These are phyloP conservation scores for Nansenia antarctica DNA, from an alignment of 2,113 vertebrate species.

Conservation along the genomic window DNA sequence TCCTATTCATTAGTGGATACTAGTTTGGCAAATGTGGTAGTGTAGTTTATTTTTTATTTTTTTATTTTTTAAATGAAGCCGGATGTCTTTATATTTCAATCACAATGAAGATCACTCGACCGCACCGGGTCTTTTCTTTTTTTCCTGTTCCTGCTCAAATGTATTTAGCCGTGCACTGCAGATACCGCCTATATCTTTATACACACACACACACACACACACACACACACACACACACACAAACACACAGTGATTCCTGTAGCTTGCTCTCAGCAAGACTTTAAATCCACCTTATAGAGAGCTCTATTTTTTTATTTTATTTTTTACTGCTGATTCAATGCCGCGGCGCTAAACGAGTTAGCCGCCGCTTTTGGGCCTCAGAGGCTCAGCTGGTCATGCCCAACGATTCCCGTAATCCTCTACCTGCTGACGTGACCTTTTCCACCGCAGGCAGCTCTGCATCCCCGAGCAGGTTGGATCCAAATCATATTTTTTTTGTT, in stretches of 20 bases:
- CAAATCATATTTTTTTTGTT: slow-evolving; percentile 27
- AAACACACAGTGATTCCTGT: slow-evolving; percentile 24
- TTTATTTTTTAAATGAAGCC: slow-evolving; percentile 45
- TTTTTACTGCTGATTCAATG: slow-evolving; percentile 52
- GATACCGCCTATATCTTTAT: not conserved
- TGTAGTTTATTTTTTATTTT: too few relatives aligned
- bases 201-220: not conserved
- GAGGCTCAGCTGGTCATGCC: slow-evolving; percentile 51
- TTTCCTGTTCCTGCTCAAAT: slow-evolving; percentile 43
- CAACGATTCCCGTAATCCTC: slow-evolving; percentile 56
- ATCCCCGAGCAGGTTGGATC: slow-evolving; percentile 6
- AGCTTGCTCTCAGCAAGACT: slow-evolving; percentile 31
- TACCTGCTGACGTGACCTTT: slow-evolving; percentile 67
- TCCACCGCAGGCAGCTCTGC: slow-evolving; percentile 51
- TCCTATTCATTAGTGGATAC: slow-evolving; percentile 33
- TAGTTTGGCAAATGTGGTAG: slow-evolving; percentile 25
- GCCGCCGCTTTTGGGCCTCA: slow-evolving; percentile 35
- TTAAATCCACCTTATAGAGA: slow-evolving; percentile 35
- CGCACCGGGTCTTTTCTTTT: slow-evolving; percentile 23
- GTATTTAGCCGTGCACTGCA: slow-evolving; percentile 35
- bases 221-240: slow-evolving; percentile 11
- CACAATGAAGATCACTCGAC: slow-evolving; percentile 41
- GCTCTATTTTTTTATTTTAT: slow-evolving; percentile 35
- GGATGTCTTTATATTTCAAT: slow-evolving; percentile 59
- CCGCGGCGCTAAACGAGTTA: slow-evolving; percentile 38